phyloP scores from a whole-genome alignment of 1,140 invertebrate species.

The Calliopsis andreniformis region DNA sequence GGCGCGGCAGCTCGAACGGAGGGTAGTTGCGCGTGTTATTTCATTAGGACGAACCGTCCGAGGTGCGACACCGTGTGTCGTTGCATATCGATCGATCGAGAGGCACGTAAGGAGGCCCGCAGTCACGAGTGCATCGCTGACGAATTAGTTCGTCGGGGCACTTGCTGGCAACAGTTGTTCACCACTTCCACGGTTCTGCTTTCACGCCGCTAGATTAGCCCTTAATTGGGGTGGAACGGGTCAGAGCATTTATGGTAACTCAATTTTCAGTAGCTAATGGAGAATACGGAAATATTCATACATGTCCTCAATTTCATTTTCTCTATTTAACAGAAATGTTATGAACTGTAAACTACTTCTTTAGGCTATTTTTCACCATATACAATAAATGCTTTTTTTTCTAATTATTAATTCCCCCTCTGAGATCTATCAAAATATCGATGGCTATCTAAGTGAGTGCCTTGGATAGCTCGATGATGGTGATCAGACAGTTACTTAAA shows the following conservation, averaged over 20 bases:
- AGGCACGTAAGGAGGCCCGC: background rate
- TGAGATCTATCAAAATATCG: no score
- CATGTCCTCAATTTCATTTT: no score
- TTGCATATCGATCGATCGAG: conserved; percentile 34
- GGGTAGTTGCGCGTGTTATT: conserved; percentile 2
- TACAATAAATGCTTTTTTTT: no score
- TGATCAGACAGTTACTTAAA: background rate
- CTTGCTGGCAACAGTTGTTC: conserved; percentile 14
- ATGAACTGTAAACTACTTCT: no score
- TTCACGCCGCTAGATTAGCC: no score
- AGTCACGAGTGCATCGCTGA: background rate
- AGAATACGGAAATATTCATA: no score
- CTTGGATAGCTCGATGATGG: conserved; percentile 80
- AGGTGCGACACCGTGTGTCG: background rate
- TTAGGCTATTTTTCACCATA: no score
- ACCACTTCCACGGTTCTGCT: background rate
- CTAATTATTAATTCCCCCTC: no score
- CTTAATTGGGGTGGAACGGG: no score
- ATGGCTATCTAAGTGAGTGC: conserved; percentile 71
- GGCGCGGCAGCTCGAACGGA: background rate
- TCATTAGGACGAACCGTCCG: background rate
- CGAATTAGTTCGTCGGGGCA: background rate
- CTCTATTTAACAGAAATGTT: no score
- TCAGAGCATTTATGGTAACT: no score
- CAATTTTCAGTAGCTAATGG: no score